Base-by-base conservation (phyloP, 2,888 invertebrate genomes). In the Polyommatus iphigenia region DNA sequence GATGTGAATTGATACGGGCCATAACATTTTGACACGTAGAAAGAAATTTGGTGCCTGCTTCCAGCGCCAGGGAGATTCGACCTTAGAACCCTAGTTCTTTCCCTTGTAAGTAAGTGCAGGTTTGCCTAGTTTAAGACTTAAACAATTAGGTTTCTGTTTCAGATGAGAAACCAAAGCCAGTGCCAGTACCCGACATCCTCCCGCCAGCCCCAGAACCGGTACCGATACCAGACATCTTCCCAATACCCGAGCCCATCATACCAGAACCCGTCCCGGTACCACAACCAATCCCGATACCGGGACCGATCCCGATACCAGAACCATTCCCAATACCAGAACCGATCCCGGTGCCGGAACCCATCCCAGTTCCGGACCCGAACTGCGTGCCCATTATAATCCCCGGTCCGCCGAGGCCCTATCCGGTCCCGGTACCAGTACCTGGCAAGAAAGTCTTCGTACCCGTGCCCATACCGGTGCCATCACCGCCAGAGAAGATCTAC, bases 391-490 rank as follows among this genome's bases (percentile, higher is more conserved):
- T 87, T 46, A 78, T 88, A 2, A 86, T 92, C 67, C 92, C 91
- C 2, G 92, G 92, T 71, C 91, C 90, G 3, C 86, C 88, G 4
- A 89, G 90, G 77, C 91, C 91, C 1, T 89, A 87, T 82, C 92
- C 91, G 3, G 90, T 91, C 13, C 92, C 85, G 2, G 83, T 85
- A 0, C 85, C 85, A 0, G 83, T 86, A 13, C 86, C 86, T 2
- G 87, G 89, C n/a, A 88, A 87, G 13, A 82, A 90, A 18, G 78
- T 87, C 24, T 85, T 85, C 24, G 81, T 85, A 29, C 85, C 88
- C 0, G 87, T 92, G 0, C 91, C 91, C 0, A 88, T 91, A 1
- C 86, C 87, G 0, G 88, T 91, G 2, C 86, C 87, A 1, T 84
- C 85, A 10, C 85, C 86, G 50, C 86, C 90, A 0, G 85, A 87